A percentile compares a stretch with the other conserved stretches of the same genome.
Evolutionary conservation across 2,113 vertebrate genomes (phyloP).

Genomic region (Noturus placidus): DNA sequence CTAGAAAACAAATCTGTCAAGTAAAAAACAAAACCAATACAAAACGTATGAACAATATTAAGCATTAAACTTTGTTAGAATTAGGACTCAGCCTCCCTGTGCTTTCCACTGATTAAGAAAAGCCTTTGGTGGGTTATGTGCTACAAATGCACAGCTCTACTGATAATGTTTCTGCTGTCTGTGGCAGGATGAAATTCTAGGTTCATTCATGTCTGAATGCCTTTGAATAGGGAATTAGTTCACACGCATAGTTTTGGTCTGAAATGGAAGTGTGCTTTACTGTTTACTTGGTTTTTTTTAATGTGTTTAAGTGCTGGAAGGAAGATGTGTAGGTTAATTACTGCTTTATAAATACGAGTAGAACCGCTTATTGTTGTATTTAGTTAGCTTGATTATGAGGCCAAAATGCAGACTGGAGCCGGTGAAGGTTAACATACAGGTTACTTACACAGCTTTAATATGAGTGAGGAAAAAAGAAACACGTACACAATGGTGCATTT

Average conservation of each 20-base stretch:
- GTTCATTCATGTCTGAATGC: neutral
- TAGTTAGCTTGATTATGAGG: neutral
- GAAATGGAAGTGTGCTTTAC: neutral
- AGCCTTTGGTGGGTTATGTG: neutral
- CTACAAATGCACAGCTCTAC: neutral
- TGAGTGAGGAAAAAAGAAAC: neutral
- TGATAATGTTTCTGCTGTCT: neutral
- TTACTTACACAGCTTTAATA: neutral
- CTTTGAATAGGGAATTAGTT: neutral
- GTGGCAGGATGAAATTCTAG: neutral
- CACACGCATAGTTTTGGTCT: neutral
- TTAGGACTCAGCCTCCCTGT: neutral
- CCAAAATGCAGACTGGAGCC: neutral
- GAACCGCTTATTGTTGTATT: neutral
- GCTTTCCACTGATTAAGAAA: neutral
- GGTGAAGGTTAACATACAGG: neutral
- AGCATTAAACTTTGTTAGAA: neutral
- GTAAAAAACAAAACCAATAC: neutral
- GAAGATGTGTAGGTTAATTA: neutral
- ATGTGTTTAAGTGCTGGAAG: neutral
- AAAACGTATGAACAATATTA: neutral
- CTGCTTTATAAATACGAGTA: neutral
- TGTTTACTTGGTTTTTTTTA: neutral
- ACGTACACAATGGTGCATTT: neutral
- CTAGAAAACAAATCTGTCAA: too few relatives aligned